Evolutionary conservation across 2,797 vertebrate genomes (phyloP).

Genomic region (Muscicapa comitata): DNA sequence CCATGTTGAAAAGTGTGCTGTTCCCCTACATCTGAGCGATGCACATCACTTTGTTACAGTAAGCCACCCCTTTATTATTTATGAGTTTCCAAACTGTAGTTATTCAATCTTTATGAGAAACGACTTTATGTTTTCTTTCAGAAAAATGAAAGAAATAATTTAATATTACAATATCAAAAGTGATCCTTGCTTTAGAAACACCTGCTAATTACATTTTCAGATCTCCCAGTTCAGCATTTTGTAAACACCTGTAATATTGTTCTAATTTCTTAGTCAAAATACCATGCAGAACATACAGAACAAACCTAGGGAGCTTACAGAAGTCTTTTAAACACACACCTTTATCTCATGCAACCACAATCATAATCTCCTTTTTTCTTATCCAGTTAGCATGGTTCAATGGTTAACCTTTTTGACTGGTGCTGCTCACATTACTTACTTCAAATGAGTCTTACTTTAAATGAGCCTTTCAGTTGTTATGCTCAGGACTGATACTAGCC

Average conservation of each 20-base stretch:
- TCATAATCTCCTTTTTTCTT: background rate
- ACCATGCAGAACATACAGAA: background rate
- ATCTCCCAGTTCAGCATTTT: background rate
- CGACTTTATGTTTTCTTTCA: background rate
- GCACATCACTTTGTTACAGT: background rate
- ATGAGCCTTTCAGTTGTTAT: background rate
- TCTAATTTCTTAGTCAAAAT: background rate
- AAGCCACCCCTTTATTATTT: background rate
- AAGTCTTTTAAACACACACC: background rate
- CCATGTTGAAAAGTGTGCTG: background rate
- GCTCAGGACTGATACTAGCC: background rate
- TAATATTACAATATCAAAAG: background rate
- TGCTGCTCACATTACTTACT: background rate
- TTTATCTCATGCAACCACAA: background rate
- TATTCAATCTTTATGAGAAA: background rate
- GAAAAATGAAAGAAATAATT: background rate
- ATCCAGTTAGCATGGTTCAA: background rate
- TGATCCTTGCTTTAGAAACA: background rate
- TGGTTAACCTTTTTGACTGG: background rate
- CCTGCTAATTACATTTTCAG: background rate
- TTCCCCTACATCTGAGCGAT: background rate
- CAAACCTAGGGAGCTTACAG: background rate
- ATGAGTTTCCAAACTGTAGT: background rate
- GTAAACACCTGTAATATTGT: background rate
- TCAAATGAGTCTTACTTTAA: background rate